These are phyloP conservation scores for Brachionus manjavacas DNA, from an alignment of 1,140 invertebrate genomes.

Conservation along the genomic window DNA sequence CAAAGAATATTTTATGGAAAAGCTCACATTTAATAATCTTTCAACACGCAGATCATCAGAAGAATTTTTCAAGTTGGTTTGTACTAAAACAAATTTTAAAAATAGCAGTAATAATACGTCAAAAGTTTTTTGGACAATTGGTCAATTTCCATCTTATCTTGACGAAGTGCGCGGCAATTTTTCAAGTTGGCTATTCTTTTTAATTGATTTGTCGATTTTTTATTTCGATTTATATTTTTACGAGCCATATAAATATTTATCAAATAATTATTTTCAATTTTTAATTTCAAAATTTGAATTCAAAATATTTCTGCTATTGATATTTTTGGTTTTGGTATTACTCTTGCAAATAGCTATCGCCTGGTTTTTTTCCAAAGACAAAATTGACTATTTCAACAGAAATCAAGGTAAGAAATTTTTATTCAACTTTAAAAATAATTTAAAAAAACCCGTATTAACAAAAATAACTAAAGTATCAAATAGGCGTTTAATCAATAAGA, in stretches of 20 bases:
- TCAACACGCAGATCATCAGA: conserved; percentile 4
- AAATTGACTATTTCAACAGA: neutral
- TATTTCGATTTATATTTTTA: neutral
- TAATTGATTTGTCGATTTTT: neutral
- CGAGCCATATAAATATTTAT: neutral
- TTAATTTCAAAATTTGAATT: conserved; percentile 5
- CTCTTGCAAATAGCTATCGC: neutral
- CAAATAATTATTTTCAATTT: neutral
- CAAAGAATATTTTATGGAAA: neutral
- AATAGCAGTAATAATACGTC: neutral
- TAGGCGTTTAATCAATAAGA: no score
- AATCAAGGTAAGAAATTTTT: neutral
- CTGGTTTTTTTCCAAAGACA: neutral
- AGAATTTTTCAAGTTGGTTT: conserved; percentile 7
- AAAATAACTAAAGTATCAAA: no score
- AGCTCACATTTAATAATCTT: neutral
- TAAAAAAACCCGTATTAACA: no score
- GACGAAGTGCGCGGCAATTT: neutral
- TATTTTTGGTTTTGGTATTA: neutral
- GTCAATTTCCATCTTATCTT: neutral
- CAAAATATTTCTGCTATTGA: neutral
- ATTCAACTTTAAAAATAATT: no score
- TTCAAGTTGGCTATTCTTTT: neutral
- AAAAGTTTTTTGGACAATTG: neutral
- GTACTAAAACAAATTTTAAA: neutral